phyloP scores from a whole-genome alignment of 1,140 invertebrate species.

The Liolophura sinensis region DNA sequence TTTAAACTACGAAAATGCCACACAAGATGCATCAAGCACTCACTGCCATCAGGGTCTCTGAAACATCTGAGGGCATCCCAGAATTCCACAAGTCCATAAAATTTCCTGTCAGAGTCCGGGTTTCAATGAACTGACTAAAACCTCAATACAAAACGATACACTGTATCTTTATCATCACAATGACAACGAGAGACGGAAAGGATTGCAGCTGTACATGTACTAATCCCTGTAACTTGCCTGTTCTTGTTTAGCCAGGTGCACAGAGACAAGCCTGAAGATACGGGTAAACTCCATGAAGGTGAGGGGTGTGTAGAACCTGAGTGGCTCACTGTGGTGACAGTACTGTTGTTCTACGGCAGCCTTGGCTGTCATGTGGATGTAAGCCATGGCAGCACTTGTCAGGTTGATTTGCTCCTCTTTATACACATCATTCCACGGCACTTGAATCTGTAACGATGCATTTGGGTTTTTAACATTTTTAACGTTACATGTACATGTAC shows the following conservation, averaged over 20 bases:
- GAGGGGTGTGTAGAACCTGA: conserved; percentile 47
- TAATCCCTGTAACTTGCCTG: conserved; percentile 28
- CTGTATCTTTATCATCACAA: not conserved
- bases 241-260: conserved; percentile 46
- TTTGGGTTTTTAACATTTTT: no score
- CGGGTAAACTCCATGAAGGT: conserved; percentile 55
- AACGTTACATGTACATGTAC: not conserved
- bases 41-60: no score
- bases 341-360: conserved; percentile 43
- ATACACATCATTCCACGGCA: conserved; percentile 41
- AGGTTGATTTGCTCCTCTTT: conserved; percentile 39
- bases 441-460: conserved; percentile 27
- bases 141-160: not conserved
- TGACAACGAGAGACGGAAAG: not conserved
- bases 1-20: no score
- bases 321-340: conserved; percentile 47
- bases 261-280: conserved; percentile 47
- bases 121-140: not conserved
- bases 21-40: no score
- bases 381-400: conserved; percentile 50
- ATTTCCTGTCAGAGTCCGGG: not conserved
- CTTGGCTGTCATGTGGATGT: conserved; percentile 49
- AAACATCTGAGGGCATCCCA: no score
- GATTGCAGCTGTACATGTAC: not conserved
- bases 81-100: not conserved